phyloP scores from a whole-genome alignment of 2,888 invertebrate species.

The Morpho deidamia region DNA sequence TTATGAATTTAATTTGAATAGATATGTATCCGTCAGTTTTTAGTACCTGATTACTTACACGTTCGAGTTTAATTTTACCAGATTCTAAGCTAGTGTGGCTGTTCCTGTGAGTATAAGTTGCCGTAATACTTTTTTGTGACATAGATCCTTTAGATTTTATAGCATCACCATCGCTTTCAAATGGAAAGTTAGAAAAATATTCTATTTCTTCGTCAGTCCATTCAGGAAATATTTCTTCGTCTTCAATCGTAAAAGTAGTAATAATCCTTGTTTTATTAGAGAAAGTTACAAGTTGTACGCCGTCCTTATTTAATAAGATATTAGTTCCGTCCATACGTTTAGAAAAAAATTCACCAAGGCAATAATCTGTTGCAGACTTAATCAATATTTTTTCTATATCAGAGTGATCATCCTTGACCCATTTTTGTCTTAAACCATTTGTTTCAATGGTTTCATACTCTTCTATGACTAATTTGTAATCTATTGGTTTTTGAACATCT shows the following conservation, averaged over 20 bases:
- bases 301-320: slow-evolving; percentile 58
- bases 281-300: slow-evolving; percentile 55
- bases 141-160: slow-evolving; percentile 37
- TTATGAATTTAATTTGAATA: slow-evolving; percentile 46
- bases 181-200: slow-evolving; percentile 40
- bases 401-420: slow-evolving; percentile 38
- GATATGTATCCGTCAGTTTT: slow-evolving; percentile 56
- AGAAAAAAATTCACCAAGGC: slow-evolving; percentile 59
- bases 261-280: slow-evolving; percentile 61
- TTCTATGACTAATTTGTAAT: slow-evolving; percentile 48
- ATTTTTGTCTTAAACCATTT: slow-evolving; percentile 50
- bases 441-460: slow-evolving; percentile 57
- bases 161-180: slow-evolving; percentile 34
- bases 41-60: slow-evolving; percentile 28
- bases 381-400: slow-evolving; percentile 52
- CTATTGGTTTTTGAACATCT: slow-evolving; percentile 23
- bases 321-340: slow-evolving; percentile 64
- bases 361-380: slow-evolving; percentile 63
- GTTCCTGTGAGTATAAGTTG: slow-evolving; percentile 19
- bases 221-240: slow-evolving; percentile 58
- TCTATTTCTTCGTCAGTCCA: slow-evolving; percentile 58
- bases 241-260: slow-evolving; percentile 46
- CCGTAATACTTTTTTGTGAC: slow-evolving; percentile 42
- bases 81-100: slow-evolving; percentile 32
- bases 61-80: slow-evolving; percentile 39